Conservation (phyloP, 2,888 invertebrate species). For the Pecten maximus region DNA sequence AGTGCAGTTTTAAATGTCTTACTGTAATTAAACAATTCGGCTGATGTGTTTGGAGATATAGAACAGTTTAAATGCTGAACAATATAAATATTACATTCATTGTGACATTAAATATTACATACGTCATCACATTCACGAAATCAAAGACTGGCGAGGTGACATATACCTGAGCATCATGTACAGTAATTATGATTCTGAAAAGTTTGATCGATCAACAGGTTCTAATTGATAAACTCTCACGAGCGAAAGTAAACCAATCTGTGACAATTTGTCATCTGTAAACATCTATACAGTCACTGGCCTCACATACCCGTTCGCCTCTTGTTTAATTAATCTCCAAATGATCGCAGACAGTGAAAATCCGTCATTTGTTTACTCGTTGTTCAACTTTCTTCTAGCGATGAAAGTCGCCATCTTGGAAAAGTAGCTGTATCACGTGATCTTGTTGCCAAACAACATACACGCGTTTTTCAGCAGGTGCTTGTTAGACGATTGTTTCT, state of each 20-base stretch:
- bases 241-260: not conserved
- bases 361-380: not conserved
- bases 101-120: not conserved
- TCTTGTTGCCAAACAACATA: slow-evolving; percentile 65
- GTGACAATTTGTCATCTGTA: not conserved
- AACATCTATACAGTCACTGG: not conserved
- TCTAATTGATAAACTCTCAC: not conserved
- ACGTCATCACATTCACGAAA: not conserved
- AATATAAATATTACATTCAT: not conserved
- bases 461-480: slow-evolving; percentile 51
- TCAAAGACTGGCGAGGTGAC: not conserved
- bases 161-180: not conserved
- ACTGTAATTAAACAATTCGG: no score
- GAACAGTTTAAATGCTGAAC: not conserved
- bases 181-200: not conserved
- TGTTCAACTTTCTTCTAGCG: slow-evolving; percentile 5
- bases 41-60: not conserved
- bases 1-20: no score
- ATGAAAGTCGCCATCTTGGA: slow-evolving; percentile 53
- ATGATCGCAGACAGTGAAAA: not conserved
- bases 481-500: not conserved
- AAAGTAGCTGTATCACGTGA: slow-evolving; percentile 59
- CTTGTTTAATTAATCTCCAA: not conserved
- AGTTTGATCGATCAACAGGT: not conserved
- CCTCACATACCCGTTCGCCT: not conserved